Evolutionary conservation across 2,888 invertebrate genomes (phyloP), one percentile per base, ranked within the genome.

Genomic region (Pterobdella sp.): DNA sequence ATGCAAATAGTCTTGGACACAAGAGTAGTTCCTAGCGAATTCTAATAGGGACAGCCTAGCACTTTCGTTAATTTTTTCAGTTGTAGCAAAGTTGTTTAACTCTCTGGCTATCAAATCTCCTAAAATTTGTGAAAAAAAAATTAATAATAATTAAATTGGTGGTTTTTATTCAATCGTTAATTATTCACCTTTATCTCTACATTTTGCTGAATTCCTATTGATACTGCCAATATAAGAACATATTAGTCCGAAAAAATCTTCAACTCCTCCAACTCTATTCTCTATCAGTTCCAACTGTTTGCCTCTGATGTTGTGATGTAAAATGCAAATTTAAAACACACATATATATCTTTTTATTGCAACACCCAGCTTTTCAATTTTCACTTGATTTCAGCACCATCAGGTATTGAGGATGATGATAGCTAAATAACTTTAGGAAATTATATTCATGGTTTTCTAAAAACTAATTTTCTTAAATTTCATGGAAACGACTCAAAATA

Each of bases 181-280:
- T 42, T 7, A 14, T 7, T 35, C 36, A 71, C 71, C 56, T 71
- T 60, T 71, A 56, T 71, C 71, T 29, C 71, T 52, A 52, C 71
- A 71, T n/a, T 71, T 71, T 22, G 71, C 71, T n/a, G 56, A 26
- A 31, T 60, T 71, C 4, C 71, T 42, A 26, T 52, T 35, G 63
- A 56, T 31, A 34, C 71, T 71, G n/a, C 71, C 71, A 60, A 71
- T 63, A n/a, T 29, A 71, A n/a, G 60, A 32, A 63, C 71, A 71
- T 18, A 71, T 10, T n/a, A 63, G 60, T 56, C 71, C 71, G 31
- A 71, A 71, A 4, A 14, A 2, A n/a, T 63, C 31, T 31, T 71
- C 71, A 34, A 52, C 63, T 4, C n/a, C 29, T 1, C 56, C 36
- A 2, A 71, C 35, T n/a, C 71, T n/a, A 63, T 1, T 32, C 34